Evolutionary conservation across 2,113 vertebrate species (phyloP), one percentile per base, ranked within the genome.

Genomic region (Polypterus senegalus): DNA sequence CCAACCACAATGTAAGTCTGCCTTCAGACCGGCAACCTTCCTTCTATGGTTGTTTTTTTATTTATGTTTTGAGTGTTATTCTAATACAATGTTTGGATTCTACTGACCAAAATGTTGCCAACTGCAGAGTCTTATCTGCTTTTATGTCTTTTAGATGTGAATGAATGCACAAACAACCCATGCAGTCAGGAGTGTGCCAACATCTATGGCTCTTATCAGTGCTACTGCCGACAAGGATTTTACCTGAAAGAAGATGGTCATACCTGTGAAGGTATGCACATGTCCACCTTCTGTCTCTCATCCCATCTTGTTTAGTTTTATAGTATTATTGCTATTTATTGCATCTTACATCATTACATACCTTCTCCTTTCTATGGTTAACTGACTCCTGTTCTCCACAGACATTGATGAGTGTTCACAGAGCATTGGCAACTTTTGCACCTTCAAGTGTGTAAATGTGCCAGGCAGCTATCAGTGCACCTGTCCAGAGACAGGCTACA

Each of bases 141-240:
- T 27, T 27, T 27, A 27, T 27, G 27, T 27, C 27, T 27, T 46
- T 4, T 77, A 97, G 94, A 97, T 64, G 65, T 92, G 65, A 96
- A 97, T 1, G 93, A 97, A 68, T 97, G 94, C 4, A 85, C 91
- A 43, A 69, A 72, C 27, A 87, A 70, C 44, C 90, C 88, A 27
- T 97, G 94, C 72, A 88, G 89, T 80, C 94, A 97, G 73, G 92
- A 97, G 61, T 97, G 93, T 5, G 91, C 91, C 73, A 95, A 97
- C 59, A 86, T 93, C 62, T 92, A 95, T 0, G 91, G 94, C 51
- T 97, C 94, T 48, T 97, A 95, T 67, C 94, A 96, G 72, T 97
- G 94, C 67, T 97, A 96, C 79, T 97, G 93, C 69, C 88, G 88
- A 61, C 86, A 90, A 67, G 94, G 94, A 4, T 96, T 90, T 78